These are phyloP conservation scores for Apotomis betuletana DNA, from an alignment of 2,888 invertebrate genomes.

Conservation along the genomic window DNA sequence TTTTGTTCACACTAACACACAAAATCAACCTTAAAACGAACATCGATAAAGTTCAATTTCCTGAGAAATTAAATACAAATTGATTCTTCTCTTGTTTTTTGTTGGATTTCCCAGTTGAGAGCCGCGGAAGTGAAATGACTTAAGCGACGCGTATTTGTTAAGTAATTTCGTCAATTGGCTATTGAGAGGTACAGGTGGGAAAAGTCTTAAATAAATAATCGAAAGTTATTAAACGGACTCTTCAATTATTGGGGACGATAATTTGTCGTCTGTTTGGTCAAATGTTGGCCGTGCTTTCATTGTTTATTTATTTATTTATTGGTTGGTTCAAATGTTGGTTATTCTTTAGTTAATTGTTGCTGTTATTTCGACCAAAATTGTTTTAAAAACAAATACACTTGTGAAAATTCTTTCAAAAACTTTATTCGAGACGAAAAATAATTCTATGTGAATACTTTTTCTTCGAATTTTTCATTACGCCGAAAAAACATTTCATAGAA, in stretches of 20 bases:
- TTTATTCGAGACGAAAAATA: too few relatives aligned
- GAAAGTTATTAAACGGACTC: conserved; percentile 40
- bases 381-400: too few relatives aligned
- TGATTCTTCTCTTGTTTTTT: conserved; percentile 35
- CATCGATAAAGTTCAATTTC: conserved; percentile 5
- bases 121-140: neutral
- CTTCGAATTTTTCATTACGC: too few relatives aligned
- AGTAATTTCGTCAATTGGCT: neutral
- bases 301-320: conserved; percentile 8
- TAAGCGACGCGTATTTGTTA: neutral
- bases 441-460: too few relatives aligned
- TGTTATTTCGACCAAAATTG: too few relatives aligned
- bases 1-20: conserved; percentile 6
- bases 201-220: conserved; percentile 42
- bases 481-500: too few relatives aligned
- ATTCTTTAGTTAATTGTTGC: neutral
- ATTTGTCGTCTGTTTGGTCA: conserved; percentile 15
- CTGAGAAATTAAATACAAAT: neutral
- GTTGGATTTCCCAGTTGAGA: conserved; percentile 22
- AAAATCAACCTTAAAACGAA: conserved; percentile 1
- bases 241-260: conserved; percentile 33
- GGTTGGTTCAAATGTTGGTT: conserved; percentile 38
- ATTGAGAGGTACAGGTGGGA: conserved; percentile 29
- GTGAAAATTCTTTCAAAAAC: too few relatives aligned
- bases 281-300: conserved; percentile 17